Evolutionary conservation across 2,888 invertebrate species (phyloP), one percentile per base, ranked within the genome.

Genomic region (Stenolophus ochropezus): DNA sequence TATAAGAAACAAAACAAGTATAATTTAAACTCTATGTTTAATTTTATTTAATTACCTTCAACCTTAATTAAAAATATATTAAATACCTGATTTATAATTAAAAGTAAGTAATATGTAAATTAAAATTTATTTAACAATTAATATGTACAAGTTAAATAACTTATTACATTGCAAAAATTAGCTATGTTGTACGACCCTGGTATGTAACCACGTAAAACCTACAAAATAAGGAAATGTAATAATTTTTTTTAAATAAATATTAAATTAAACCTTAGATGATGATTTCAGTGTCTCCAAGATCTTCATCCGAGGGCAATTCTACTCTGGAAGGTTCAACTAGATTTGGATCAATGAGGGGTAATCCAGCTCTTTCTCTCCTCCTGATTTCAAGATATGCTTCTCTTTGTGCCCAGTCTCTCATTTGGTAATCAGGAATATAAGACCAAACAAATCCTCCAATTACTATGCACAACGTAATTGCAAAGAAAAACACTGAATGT

Each of bases 331-430:
- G 94, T 85, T 95, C 93, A 58, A 98, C 90, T 84, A 94, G 93
- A 89, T 98, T 94, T 3, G 93, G 93, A 88, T 96, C 96, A 75
- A 99, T 92, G 4, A 94, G 90, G 14, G 95, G 96, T 73, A 96
- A 88, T 0, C 98, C 97, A 81, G 93, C 91, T 84, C 93, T 92
- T 89, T 99, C 98, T 84, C 98, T 93, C 83, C 96, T 92, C 81
- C 96, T 93, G 16, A 99, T 89, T 89, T 97, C 96, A 84, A 99
- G 89, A 87, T 93, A 98, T 0, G 95, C 98, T 90, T 99, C 98
- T 85, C 99, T 92, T 86, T 94, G 94, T 1, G 95, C 91, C 99
- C 99, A 99, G 87, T 96, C 95, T 81, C 91, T 91, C 85, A 94
- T 86, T 85, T 93, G 93, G 83, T 90, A 90, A 87, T 97, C 96